Evolutionary conservation across 2,888 invertebrate genomes (phyloP).

Genomic region (Xestoiulus laeticollis): DNA sequence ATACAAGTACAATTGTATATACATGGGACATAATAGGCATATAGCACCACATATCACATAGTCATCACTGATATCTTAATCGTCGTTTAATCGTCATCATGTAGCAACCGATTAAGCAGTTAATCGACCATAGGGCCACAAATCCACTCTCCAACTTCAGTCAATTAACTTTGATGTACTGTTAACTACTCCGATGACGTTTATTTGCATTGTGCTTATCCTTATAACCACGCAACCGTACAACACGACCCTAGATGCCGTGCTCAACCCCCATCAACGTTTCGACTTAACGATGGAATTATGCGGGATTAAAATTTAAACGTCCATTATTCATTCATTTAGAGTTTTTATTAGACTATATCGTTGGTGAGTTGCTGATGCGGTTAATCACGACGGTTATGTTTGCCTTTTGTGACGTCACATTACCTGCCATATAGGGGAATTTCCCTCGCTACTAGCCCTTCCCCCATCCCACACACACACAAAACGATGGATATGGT

Average conservation of each 20-base stretch:
- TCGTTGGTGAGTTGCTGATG: not conserved
- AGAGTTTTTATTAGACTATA: not conserved
- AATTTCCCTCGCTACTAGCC: not conserved
- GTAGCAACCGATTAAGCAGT: not conserved
- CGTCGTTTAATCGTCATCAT: too few relatives aligned
- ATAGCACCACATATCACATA: too few relatives aligned
- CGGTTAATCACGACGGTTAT: not conserved
- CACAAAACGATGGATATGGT: not conserved
- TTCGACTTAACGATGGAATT: conserved; percentile 17
- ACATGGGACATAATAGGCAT: too few relatives aligned
- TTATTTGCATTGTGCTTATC: not conserved
- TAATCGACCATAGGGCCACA: not conserved
- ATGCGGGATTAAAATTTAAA: conserved; percentile 19
- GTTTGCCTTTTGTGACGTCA: not conserved
- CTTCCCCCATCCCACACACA: not conserved
- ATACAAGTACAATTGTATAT: too few relatives aligned
- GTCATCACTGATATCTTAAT: too few relatives aligned
- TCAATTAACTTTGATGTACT: not conserved
- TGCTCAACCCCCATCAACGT: not conserved
- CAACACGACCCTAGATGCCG: not conserved
- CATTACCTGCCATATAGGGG: not conserved
- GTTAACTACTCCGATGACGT: not conserved
- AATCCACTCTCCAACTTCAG: too few relatives aligned
- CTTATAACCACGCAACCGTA: not conserved
- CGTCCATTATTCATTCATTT: not conserved